Evolutionary conservation across 2,113 vertebrate genomes (phyloP), one percentile per base, ranked within the genome.

Genomic region (Harpagus bidentatus): DNA sequence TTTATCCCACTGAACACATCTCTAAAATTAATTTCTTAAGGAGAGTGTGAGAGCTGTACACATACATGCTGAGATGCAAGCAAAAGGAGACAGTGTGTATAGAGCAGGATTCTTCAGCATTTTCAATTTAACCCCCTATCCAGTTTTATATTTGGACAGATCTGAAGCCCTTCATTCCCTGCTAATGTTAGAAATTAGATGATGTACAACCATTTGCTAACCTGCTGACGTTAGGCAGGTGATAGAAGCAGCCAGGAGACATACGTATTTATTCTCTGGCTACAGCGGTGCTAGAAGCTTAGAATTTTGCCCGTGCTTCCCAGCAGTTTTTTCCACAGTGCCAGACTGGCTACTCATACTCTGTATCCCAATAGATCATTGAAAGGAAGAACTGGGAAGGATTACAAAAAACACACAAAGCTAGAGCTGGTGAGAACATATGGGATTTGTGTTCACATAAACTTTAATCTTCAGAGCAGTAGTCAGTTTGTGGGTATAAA

Each of bases 201-300:
- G 9, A 43, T 1, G 2, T 25, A 5, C 34, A 13, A 11, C 3
- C 6, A 3, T 43, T 73, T 52, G 17, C 43, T 36, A 52, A 6
- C 43, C 9, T 67, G 55, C 82, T 40, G 63, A 36, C 34, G 1
- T 4, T 6, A 31, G 67, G 63, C 78, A 43, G 82, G 63, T 43
- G 79, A 43, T n/a, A 58, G 70, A 63, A 90, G 56, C 69, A 81
- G 82, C 63, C 62, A n/a, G n/a, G 40, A 29, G 11, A 10, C 0
- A 1, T 4, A 25, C 21, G 11, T 5, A 6, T 83, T 80, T 32
- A 9, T 21, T 58, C 47, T 15, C 47, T 70, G 40, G 31, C 59
- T 74, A 9, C 59, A 36, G 43, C 6, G 0, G 34, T 31, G 34
- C 18, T 31, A 14, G 23, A 34, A 61, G 25, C 47, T 53, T 13